Conservation (phyloP, 1,140 invertebrate genomes). For the Cataglyphis hispanica region DNA sequence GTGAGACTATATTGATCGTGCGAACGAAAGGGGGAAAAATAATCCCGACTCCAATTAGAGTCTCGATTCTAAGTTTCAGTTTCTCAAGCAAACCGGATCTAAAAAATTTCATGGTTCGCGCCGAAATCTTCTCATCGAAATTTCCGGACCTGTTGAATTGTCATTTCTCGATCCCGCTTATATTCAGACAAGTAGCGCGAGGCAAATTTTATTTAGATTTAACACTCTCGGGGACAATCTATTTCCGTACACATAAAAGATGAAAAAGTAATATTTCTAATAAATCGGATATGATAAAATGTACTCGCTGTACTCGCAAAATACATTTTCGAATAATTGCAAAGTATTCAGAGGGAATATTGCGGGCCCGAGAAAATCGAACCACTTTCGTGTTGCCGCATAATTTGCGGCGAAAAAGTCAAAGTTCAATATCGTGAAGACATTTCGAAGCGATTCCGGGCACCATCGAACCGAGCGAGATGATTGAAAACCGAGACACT, state of each 20-base stretch:
- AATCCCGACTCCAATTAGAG: conserved; percentile 4
- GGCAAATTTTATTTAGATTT: conserved; percentile 14
- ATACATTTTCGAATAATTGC: not conserved
- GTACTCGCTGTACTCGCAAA: not conserved
- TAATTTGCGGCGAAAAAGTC: not conserved
- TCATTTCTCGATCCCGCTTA: conserved; percentile 50
- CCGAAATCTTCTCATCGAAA: conserved; percentile 32
- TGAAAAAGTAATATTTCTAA: not conserved
- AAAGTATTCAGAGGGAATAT: not conserved
- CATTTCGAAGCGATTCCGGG: not conserved
- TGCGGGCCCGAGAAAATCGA: not conserved
- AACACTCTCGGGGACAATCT: conserved; percentile 8
- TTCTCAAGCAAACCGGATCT: conserved; percentile 32
- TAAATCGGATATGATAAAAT: not conserved
- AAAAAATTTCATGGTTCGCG: conserved; percentile 32
- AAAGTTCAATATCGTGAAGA: not conserved
- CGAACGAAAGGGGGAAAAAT: not conserved
- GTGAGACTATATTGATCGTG: not conserved
- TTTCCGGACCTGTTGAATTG: conserved; percentile 59
- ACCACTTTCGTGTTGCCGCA: not conserved
- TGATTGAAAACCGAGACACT: conserved; percentile 7
- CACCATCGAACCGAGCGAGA: not conserved
- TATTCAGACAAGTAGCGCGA: conserved; percentile 18
- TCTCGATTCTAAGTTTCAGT: conserved; percentile 36
- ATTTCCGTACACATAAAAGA: conserved; percentile 18